Conservation (phyloP, 2,888 invertebrate genomes). For the Chloroclystis v-ata region DNA sequence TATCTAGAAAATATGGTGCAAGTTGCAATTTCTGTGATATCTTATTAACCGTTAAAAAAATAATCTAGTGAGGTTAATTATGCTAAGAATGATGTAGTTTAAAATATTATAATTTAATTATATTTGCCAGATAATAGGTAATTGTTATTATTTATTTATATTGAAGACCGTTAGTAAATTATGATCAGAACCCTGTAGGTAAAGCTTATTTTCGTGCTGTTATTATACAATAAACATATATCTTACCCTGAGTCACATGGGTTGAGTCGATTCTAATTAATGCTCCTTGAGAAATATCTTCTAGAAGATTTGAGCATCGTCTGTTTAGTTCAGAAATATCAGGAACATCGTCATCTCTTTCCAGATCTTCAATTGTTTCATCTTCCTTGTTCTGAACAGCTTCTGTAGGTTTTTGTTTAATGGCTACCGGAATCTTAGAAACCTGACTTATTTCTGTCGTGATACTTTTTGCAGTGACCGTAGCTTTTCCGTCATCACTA, state of each 20-base stretch:
- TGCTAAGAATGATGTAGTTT: too few species aligned
- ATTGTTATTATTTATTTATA: too few species aligned
- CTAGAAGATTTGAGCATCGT: slow-evolving; percentile 71
- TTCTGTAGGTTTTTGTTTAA: slow-evolving; percentile 14
- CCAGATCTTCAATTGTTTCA: slow-evolving; percentile 20
- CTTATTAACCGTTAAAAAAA: too few species aligned
- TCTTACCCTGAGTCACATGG: slow-evolving; percentile 67
- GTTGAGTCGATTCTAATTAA: slow-evolving; percentile 70
- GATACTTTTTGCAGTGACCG: background rate
- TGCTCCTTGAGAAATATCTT: slow-evolving; percentile 74
- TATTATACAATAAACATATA: background rate
- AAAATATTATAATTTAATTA: too few species aligned
- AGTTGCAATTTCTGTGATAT: slow-evolving; percentile 7
- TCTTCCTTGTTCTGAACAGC: slow-evolving; percentile 15
- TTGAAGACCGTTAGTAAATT: too few species aligned
- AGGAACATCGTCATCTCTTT: slow-evolving; percentile 52
- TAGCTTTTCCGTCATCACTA: background rate
- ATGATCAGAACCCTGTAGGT: too few species aligned
- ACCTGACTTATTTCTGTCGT: slow-evolving; percentile 6
- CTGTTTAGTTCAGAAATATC: slow-evolving; percentile 71
- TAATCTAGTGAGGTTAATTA: too few species aligned
- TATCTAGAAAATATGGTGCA: slow-evolving; percentile 58
- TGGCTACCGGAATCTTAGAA: background rate
- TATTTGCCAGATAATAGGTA: too few species aligned
- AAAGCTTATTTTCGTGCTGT: too few species aligned